phyloP scores from a whole-genome alignment of 2,888 invertebrate genomes.

The Thecophora atra region DNA sequence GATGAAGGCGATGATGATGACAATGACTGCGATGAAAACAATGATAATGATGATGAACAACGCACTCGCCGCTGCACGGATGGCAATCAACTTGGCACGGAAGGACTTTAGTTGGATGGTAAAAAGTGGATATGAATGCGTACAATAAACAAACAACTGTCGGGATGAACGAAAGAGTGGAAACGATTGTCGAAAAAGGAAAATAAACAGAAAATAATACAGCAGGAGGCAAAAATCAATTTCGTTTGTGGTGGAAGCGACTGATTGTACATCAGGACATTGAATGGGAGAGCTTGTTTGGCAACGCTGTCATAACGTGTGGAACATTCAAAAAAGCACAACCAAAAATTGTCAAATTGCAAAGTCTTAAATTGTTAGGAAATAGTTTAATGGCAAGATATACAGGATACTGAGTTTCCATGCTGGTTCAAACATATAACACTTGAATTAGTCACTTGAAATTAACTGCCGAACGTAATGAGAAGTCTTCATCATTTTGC shows the following conservation, averaged over 20 bases:
- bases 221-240: slow-evolving; percentile 38
- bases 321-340: not conserved
- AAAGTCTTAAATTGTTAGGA: slow-evolving; percentile 6
- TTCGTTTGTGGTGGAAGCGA: slow-evolving; percentile 39
- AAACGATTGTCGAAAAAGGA: slow-evolving; percentile 27
- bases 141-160: not conserved
- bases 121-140: slow-evolving; percentile 1
- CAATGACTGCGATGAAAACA: slow-evolving; percentile 3
- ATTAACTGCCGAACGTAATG: slow-evolving; percentile 2
- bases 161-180: slow-evolving; percentile 24
- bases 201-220: slow-evolving; percentile 35
- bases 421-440: not conserved
- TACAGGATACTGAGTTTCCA: not conserved
- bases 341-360: slow-evolving; percentile 10
- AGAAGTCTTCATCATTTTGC: not conserved
- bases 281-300: not conserved
- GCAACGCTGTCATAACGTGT: slow-evolving; percentile 3
- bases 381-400: slow-evolving; percentile 4
- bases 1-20: not conserved
- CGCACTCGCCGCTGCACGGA: slow-evolving; percentile 1
- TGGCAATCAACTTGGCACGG: not conserved
- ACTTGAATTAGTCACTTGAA: not conserved
- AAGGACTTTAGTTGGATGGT: not conserved
- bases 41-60: not conserved
- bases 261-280: slow-evolving; percentile 33